Base-by-base conservation (phyloP, 30 jellyfish, hydroid and myxozoan genomes). In the Chrysaora quinquecirrha region DNA sequence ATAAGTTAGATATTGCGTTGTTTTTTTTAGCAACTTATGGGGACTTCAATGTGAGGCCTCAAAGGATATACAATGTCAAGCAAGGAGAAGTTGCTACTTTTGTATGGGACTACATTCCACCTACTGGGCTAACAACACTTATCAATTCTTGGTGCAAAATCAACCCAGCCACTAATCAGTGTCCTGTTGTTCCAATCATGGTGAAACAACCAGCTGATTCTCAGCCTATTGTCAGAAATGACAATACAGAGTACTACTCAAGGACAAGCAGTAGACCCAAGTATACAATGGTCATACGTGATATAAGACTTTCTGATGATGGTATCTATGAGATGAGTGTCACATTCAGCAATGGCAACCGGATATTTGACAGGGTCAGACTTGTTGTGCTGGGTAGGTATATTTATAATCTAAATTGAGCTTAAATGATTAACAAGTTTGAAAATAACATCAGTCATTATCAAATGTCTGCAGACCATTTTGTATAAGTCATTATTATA, bases 31-130 rank as follows among this genome's bases (percentile, higher is more conserved):
- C 34, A 46, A 46, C 83, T 0, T 64, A 38, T 82, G 93, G 86
- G 19, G 73, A 63, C 1, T 82, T 82, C 71, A 82, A 75, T 49
- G 61, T 34, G 56, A 61, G 56, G 80, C 93, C 93, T 23, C 33
- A 70, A 14, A 71, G 48, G 28, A 34, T 62, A 30, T 35, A 61
- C 12, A 22, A 58, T 21, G 93, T 82, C n/a, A 64, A 46, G 47
- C n/a, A 62, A 25, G 93, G 93, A 24, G 73, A 27, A 43, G 75
- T 43, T 43, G 93, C 93, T 28, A 82, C 86, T 20, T 82, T 82
- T 58, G 27, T 52, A 35, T 82, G 93, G 93, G 79, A 69, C 67
- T 82, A 73, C 48, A 20, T 43, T 21, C 79, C 81, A 11, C 74
- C 80, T 18, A 60, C 60, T n/a, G 75, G 63, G 23, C n/a, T 75